Base-by-base conservation (phyloP, 2,888 invertebrate species). In the Pandemis heparana region DNA sequence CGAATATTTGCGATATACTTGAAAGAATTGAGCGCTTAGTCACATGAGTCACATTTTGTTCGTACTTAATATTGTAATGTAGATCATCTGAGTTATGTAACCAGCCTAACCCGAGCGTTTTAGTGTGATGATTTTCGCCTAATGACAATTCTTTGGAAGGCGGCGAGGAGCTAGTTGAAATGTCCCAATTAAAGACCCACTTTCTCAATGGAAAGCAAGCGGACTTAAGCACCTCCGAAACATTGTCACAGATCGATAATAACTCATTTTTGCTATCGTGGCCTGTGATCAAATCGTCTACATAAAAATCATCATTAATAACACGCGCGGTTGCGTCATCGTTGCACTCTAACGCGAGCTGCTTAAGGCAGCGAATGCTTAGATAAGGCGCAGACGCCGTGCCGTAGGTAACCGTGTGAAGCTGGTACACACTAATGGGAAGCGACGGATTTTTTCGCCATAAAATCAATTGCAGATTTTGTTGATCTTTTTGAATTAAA, bases 341-440 rank as follows among this genome's bases (percentile, higher is more conserved):
- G 9, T 73, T 60, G 59, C 84, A 79, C n/a, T 85, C 83, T 3
- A 68, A n/a, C 1, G 82, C 84, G 4, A 86, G 59, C 74, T 83
- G 82, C 51, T 77, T 75, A 5, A 85, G 12, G 51, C 82, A 83
- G 8, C 83, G 73, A 16, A 79, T 79, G 53, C 81, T 81, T 6
- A 84, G 72, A 67, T 76, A 85, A 0, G 85, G 83, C 51, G 85
- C 84, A 0, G 83, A 80, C 0, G 82, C 77, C 5, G 80, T 81
- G 8, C 81, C 82, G 63, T 82, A 84, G 0, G 81, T 81, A 0
- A 84, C 80, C 0, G 80, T 83, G 23, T 81, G 81, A 14, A 83
- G 71, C 9, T 75, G 79, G 64, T 80, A 84, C 5, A 80, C 71
- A 32, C 75, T 32, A 38, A 83, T 12, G 0, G 79, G 76, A 3